Percentiles rank a stretch among this genome's conserved stretches.
Conservation (phyloP, 2,113 vertebrate genomes). For the Hystrix cristata region DNA sequence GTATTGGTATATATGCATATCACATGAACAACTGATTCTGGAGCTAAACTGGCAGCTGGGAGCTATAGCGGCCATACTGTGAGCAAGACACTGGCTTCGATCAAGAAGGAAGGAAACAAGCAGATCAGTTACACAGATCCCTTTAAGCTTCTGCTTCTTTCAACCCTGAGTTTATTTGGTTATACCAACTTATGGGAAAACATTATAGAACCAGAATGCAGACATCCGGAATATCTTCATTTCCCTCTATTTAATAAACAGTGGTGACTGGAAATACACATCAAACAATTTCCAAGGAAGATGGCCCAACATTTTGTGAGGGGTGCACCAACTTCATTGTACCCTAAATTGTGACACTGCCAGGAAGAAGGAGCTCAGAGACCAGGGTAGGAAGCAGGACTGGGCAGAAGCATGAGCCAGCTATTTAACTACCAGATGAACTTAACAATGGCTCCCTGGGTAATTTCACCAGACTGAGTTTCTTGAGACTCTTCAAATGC, state of each 20-base stretch:
- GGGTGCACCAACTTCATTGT: not conserved
- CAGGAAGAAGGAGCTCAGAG: not conserved
- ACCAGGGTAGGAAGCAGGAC: not conserved
- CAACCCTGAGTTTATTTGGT: not conserved
- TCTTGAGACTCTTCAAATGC: not conserved
- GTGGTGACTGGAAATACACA: not conserved
- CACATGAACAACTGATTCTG: not conserved
- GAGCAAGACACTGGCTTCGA: not conserved
- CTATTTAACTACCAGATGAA: not conserved
- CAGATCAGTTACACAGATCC: not conserved
- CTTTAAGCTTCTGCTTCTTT: not conserved
- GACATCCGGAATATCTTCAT: not conserved
- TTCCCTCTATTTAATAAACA: not conserved
- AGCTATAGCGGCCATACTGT: not conserved
- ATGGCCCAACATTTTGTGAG: not conserved
- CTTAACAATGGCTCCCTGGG: not conserved
- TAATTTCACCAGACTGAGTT: not conserved
- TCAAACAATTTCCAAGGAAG: not conserved
- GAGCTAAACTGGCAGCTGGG: not conserved
- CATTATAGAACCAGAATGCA: not conserved
- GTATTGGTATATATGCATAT: not conserved
- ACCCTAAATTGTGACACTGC: not conserved
- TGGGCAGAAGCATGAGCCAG: not conserved
- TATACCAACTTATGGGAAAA: not conserved
- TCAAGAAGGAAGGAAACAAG: not conserved